Evolutionary conservation across 2,797 vertebrate genomes (phyloP), one percentile per base, ranked within the genome.

Genomic region (Rhynchonycteris naso): DNA sequence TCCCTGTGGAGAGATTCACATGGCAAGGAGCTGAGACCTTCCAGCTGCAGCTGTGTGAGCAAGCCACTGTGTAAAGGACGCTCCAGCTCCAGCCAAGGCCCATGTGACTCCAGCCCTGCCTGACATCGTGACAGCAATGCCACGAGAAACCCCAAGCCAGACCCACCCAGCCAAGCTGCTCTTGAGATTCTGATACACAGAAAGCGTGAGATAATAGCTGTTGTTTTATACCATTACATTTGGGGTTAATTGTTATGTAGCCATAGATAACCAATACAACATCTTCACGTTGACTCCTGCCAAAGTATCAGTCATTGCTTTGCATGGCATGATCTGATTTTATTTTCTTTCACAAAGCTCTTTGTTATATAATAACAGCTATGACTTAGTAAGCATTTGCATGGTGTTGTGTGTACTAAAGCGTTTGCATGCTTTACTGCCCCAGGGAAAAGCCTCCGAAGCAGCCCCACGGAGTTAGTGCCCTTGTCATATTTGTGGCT

Each of bases 381-480:
- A 15, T 58, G 72, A 63, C 26, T 61, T 26, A 47, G 2, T 18
- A 38, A 61, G 54, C 33, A 13, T 54, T 43, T 14, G 30, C 13
- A 0, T 2, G 2, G 76, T n/a, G 14, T 22, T 18, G 3, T 68
- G 5, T 58, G 21, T 26, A 15, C 21, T 66, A 21, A 74, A 19
- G 38, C 30, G 13, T n/a, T 50, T 33, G 16, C 33, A 30, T 15
- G 65, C 2, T 0, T 47, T 38, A 2, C 1, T 18, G 33, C 28
- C 16, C 81, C 24, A 4, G 5, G 22, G 33, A 21, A 43, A 76
- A 50, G 19, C 24, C 59, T 68, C 16, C 24, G 8, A 9, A 26
- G n/a, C 28, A 33, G 2, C 14, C 43, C 52, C 2, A 1, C 2
- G n/a, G 35, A n/a, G 13, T 2, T 30, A 43, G 18, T 38, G 4